Evolutionary conservation across 2,797 vertebrate species (phyloP).

Genomic region (Bucorvus abyssinicus): DNA sequence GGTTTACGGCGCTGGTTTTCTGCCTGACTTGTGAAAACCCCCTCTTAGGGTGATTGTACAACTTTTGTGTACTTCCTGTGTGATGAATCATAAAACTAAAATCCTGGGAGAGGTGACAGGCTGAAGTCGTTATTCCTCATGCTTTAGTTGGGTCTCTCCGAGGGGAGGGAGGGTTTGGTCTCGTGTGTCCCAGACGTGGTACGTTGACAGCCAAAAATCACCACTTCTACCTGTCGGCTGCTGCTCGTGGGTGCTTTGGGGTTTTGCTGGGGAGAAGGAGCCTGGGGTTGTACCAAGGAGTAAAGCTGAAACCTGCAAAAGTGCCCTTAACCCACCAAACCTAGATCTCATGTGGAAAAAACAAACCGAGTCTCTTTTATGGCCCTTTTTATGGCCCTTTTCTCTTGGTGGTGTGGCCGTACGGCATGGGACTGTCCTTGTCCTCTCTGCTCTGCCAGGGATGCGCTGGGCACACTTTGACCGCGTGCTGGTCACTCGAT

Average conservation of each 20-base stretch:
- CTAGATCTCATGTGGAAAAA: fast-evolving
- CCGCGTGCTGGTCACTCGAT: fast-evolving
- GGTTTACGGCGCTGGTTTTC: neutral
- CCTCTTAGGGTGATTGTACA: neutral
- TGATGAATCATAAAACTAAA: neutral
- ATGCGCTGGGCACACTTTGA: neutral
- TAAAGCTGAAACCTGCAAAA: neutral
- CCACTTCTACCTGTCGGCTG: neutral
- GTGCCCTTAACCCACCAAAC: neutral
- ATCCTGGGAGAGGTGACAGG: neutral
- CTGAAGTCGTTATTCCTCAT: fast-evolving
- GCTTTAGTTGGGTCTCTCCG: neutral
- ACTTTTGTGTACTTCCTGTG: neutral
- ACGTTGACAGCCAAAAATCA: neutral
- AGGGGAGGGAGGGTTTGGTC: neutral
- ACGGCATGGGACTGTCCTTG: neutral
- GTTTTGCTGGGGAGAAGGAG: neutral
- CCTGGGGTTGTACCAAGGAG: neutral
- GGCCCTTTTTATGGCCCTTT: neutral
- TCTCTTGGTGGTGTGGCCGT: fast-evolving
- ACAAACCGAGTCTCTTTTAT: neutral
- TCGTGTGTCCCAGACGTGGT: neutral
- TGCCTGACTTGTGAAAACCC: neutral
- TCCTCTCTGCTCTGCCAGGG: neutral
- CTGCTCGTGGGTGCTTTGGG: fast-evolving